Conservation (phyloP, 1,140 invertebrate species). For the Drosophila nikananu region DNA sequence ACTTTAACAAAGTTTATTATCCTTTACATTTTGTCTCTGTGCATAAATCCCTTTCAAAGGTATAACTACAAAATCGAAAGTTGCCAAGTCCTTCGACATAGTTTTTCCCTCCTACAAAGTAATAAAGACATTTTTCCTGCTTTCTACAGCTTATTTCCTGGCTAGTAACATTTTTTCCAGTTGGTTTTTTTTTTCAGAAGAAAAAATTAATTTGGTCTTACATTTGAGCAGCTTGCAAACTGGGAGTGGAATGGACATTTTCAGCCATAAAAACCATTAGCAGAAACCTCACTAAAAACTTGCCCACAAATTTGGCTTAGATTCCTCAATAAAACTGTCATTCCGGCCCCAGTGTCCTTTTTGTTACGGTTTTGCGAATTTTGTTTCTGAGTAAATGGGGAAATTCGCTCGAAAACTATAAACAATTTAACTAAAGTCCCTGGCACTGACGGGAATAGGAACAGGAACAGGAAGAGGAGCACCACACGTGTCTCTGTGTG, state of each 20-base stretch:
- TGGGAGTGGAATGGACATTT: conserved; percentile 1
- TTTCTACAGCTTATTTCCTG: conserved; percentile 6
- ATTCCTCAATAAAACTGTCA: conserved; percentile 38
- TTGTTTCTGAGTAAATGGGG: conserved; percentile 1
- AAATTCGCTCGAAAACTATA: conserved; percentile 28
- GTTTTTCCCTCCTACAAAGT: conserved; percentile 1
- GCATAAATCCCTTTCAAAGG: conserved; percentile 3
- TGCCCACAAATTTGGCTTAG: conserved; percentile 32
- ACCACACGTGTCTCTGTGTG: conserved; percentile 19
- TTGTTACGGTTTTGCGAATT: not conserved
- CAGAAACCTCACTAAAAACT: not conserved
- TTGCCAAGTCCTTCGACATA: conserved; percentile 5
- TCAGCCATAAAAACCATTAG: conserved; percentile 1
- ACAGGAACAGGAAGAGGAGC: not conserved
- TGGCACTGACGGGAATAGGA: conserved; percentile 16
- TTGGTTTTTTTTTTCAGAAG: not conserved
- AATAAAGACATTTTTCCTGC: not conserved
- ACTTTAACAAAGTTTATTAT: not conserved
- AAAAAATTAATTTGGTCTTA: conserved; percentile 15
- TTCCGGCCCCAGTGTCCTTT: not conserved
- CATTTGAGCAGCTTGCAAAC: not conserved
- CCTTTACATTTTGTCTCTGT: not conserved
- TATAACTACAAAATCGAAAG: conserved; percentile 4
- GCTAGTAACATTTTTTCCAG: conserved; percentile 5
- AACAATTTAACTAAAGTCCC: conserved; percentile 42